phyloP scores from a whole-genome alignment of 1,140 invertebrate species.

The Zaprionus inermis region DNA sequence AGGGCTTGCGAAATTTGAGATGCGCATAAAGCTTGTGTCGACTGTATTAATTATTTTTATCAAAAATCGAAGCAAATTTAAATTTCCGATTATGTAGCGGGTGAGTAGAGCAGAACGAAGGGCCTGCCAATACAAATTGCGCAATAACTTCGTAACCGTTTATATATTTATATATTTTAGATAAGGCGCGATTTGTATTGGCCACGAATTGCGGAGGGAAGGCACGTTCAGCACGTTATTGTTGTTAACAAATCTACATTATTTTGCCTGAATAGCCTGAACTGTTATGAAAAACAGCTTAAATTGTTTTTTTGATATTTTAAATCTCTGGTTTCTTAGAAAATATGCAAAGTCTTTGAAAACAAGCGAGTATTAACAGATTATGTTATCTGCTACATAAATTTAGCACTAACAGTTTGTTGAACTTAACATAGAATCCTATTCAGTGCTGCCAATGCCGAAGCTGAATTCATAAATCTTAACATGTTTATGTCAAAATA shows the following conservation, averaged over 20 bases:
- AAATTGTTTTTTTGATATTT: too few species aligned
- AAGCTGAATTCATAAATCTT: too few species aligned
- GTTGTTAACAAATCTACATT: not conserved
- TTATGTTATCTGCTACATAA: too few species aligned
- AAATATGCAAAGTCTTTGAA: too few species aligned
- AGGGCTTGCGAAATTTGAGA: slow-evolving; percentile 70
- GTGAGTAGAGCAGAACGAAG: not conserved
- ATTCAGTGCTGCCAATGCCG: too few species aligned
- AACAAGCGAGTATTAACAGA: too few species aligned
- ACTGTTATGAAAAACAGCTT: too few species aligned
- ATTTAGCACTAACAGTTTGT: too few species aligned
- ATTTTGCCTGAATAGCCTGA: too few species aligned
- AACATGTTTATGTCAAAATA: not conserved
- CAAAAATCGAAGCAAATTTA: slow-evolving; percentile 40
- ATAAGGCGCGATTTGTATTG: not conserved
- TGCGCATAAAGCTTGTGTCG: slow-evolving; percentile 62
- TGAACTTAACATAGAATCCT: too few species aligned
- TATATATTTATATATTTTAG: slow-evolving; percentile 5
- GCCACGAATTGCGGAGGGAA: not conserved
- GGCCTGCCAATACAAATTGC: slow-evolving; percentile 3
- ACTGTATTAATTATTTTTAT: slow-evolving; percentile 32
- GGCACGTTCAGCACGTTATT: not conserved
- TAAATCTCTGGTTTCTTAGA: too few species aligned
- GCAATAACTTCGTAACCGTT: slow-evolving; percentile 22
- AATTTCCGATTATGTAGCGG: slow-evolving; percentile 34